Base-by-base conservation (phyloP, 1,140 invertebrate species). In the Panagrolaimus sp. region DNA sequence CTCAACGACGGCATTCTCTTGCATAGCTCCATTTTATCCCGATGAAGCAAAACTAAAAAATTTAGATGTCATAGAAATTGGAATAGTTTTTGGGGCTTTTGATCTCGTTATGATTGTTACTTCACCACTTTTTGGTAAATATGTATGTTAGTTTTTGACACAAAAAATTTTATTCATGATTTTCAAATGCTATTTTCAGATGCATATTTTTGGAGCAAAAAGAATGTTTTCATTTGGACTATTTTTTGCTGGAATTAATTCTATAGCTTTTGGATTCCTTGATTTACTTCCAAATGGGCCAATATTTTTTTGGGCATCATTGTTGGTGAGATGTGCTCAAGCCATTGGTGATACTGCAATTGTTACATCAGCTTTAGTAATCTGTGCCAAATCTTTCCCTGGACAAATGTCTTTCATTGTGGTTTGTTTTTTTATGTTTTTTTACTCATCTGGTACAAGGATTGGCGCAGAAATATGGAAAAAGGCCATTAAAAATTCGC, bases 341-440 rank as follows among this genome's bases (percentile, higher is more conserved):
- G 93, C 92, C 0, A 85, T 84, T 14, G 92, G 92, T 27, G 91
- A 92, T 78, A 92, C 92, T 0, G 91, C 91, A 1, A 93, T 93
- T 84, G 86, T 94, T 1, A 95, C 92, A 2, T 91, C 92, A 0
- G 90, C 89, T 74, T 95, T 94, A 84, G 91, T 92, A 0, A 92
- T 95, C 62, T 91, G 93, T 57, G 92, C 92, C n/a, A 90, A 90
- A 82, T 91, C 93, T 84, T 95, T 96, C 85, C 91, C 92, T 0
- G 86, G 91, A 66, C 90, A 91, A 78, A 90, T 96, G 0, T 90
- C 91, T 0, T 91, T 90, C 0, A 91, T 92, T 72, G 92, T 96
- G 85, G 92, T 92, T 84, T 89, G 88, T 63, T 27, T 42, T n/a
- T 16, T n/a, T 43, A 8, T 23, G 8, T n/a, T 38, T 46, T 16